Evolutionary conservation across 1,140 invertebrate genomes (phyloP), one percentile per base, ranked within the genome.

Genomic region (Cydia pomonella): DNA sequence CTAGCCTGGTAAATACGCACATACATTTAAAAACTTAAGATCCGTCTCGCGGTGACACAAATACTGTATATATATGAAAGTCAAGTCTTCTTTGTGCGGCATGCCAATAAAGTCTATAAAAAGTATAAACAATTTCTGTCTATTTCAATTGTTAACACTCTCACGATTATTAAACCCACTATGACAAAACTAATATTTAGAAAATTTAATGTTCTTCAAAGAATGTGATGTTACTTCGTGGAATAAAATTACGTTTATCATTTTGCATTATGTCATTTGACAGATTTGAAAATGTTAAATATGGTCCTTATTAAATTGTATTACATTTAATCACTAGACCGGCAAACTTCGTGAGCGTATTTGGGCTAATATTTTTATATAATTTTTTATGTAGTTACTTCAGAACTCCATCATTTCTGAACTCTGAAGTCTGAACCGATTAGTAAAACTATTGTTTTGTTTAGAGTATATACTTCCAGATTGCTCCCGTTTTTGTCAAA

Each of bases 21-120:
- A 16, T 53, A 53, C 50, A 53, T 53, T 23, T 23, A 12, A 23
- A 18, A 50, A 50, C 47, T 50, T 18, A 13, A 59, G 53, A 59
- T 59, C 21, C 7, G 53, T 23, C 7, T 10, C 9, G 53, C 21
- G 53, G 21, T 59, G 53, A 23, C 53, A 59, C 21, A 59, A 59
- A 59, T 59, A 59, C 10, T 59, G 4, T 53, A n/a, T 53, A 59
- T 9, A 59, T 59, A 59, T 59, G 53, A 59, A 59, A 59, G 53
- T 59, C 53, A 18, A 59, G 53, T 53, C 50, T 12, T 59, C 53
- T 23, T 59, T 59, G 53, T 59, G 53, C 53, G 9, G 21, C 53
- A 59, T 23, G 21, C n/a, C 21, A 59, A 59, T 59, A 59, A 59
- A 10, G 5, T 18, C 0, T 23, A 59, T 23, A 59, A 59, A 23